phyloP scores from a whole-genome alignment of 2,797 vertebrate genomes.

The Gymnoscopelus microlampas region DNA sequence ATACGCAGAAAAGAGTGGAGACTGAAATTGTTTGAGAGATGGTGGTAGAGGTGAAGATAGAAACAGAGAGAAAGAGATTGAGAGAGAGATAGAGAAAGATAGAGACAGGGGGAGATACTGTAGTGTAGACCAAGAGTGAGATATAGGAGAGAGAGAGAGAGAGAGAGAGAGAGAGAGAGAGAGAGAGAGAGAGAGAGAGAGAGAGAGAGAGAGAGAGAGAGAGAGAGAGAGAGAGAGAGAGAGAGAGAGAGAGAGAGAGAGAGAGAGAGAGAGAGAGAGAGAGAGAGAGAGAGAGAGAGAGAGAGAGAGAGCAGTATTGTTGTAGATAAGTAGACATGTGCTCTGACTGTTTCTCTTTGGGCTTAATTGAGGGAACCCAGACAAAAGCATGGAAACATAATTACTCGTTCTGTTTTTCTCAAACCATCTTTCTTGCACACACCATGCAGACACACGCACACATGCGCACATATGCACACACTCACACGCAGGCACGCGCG shows the following conservation, averaged over 20 bases:
- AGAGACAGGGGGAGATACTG: no score
- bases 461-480: background rate
- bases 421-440: background rate
- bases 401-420: slow-evolving; percentile 72
- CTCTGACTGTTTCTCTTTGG: slow-evolving; percentile 70
- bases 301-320: slow-evolving; percentile 70
- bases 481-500: background rate
- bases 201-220: slow-evolving; percentile 9
- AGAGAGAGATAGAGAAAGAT: no score
- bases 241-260: slow-evolving; percentile 5
- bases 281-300: slow-evolving; percentile 34
- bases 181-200: slow-evolving; percentile 42
- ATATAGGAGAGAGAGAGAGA: slow-evolving; percentile 8
- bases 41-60: no score
- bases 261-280: background rate
- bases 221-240: slow-evolving; percentile 42
- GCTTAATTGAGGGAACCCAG: slow-evolving; percentile 80
- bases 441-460: background rate
- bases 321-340: slow-evolving; percentile 76
- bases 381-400: slow-evolving; percentile 78
- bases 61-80: no score
- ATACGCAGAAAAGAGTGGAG: no score
- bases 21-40: no score
- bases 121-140: no score
- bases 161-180: slow-evolving; percentile 7